Evolutionary conservation across 1,140 invertebrate genomes (phyloP).

Genomic region (Theocolax elegans): DNA sequence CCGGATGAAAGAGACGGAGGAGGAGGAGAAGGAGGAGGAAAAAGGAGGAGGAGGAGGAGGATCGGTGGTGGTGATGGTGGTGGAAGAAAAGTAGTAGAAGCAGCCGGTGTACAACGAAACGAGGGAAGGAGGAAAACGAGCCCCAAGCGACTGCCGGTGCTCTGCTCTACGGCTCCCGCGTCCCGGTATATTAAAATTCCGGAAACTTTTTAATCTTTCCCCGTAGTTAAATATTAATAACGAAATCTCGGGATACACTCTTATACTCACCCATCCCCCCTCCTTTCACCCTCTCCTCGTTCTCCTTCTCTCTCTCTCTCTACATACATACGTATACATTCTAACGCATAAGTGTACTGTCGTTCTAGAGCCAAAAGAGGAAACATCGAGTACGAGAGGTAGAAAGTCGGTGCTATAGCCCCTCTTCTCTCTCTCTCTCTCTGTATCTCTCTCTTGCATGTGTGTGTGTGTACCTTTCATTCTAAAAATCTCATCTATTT

Average conservation of each 20-base stretch:
- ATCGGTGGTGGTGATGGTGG: too few relatives aligned
- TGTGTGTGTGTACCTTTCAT: too few relatives aligned
- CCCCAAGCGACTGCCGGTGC: constrained; percentile 2
- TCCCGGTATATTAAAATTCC: constrained; percentile 58
- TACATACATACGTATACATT: background rate
- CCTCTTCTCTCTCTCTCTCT: too few relatives aligned
- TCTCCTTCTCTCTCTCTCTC: background rate
- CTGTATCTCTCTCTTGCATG: too few relatives aligned
- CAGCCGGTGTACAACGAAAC: background rate
- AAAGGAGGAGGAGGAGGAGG: background rate
- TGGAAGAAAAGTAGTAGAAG: background rate
- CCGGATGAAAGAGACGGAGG: background rate
- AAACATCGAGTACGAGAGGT: too few relatives aligned
- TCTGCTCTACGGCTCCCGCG: too few relatives aligned
- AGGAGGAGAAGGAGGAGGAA: background rate
- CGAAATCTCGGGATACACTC: constrained; percentile 58
- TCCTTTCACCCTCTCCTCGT: background rate
- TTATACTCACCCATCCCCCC: background rate
- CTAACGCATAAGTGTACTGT: too few relatives aligned
- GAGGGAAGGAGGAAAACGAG: constrained; percentile 10
- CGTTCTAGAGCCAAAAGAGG: too few relatives aligned
- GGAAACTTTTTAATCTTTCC: constrained; percentile 60
- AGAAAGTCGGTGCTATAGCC: too few relatives aligned
- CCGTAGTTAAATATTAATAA: constrained; percentile 60
- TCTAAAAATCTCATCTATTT: too few relatives aligned